phyloP scores from a whole-genome alignment of 2,797 vertebrate species.

The Cynopterus sphinx region DNA sequence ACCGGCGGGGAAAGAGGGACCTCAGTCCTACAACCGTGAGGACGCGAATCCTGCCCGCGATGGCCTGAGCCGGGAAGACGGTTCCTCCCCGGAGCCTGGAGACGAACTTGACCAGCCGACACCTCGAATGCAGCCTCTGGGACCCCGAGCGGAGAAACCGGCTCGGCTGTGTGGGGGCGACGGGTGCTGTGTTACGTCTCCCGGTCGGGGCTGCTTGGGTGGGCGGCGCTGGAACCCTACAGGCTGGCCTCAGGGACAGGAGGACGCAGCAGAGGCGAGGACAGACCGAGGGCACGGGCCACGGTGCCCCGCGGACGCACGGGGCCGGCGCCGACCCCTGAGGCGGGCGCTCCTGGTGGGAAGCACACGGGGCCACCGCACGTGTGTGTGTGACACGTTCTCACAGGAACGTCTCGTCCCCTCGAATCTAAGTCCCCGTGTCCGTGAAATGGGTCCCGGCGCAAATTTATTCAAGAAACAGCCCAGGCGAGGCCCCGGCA shows the following conservation, averaged over 20 bases:
- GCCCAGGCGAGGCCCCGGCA: background rate
- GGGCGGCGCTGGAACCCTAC: background rate
- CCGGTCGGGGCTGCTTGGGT: background rate
- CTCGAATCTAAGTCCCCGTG: background rate
- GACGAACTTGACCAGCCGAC: background rate
- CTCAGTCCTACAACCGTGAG: background rate
- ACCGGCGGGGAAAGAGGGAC: background rate
- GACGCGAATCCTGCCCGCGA: background rate
- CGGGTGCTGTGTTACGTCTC: background rate
- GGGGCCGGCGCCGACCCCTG: background rate
- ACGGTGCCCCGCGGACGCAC: rapidly evolving
- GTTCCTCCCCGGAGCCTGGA: background rate
- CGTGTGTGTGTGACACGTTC: rapidly evolving
- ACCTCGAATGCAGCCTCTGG: background rate
- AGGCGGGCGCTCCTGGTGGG: background rate
- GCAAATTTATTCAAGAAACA: background rate
- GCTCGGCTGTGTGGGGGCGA: background rate
- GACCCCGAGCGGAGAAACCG: background rate
- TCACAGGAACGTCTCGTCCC: background rate
- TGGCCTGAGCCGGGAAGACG: background rate
- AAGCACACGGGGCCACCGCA: background rate
- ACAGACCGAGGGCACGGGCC: rapidly evolving
- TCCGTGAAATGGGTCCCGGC: background rate
- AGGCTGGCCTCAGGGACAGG: background rate
- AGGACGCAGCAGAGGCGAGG: background rate